A percentile compares a stretch with the other conserved stretches of the same genome.
Conservation (phyloP, 1,140 invertebrate species). For the Tetramorium parvispinum region DNA sequence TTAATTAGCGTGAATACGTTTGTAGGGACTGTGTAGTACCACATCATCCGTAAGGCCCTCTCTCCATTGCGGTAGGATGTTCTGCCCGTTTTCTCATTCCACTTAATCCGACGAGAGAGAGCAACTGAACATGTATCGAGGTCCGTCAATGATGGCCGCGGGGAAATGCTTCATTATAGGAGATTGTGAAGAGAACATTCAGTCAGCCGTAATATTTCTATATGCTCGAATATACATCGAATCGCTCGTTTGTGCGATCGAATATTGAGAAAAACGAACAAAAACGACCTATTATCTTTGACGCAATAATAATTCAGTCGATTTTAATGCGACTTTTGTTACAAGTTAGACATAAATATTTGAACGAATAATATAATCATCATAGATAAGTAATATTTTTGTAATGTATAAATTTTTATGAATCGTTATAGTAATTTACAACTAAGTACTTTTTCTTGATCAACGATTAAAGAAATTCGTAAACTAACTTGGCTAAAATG, state of each 20-base stretch:
- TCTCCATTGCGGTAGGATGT: conserved; percentile 12
- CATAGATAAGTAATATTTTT: neutral
- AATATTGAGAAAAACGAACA: neutral
- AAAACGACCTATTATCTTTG: neutral
- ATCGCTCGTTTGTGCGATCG: neutral
- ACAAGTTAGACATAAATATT: neutral
- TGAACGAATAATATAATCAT: conserved; percentile 10
- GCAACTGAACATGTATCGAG: neutral
- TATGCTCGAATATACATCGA: neutral
- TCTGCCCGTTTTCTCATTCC: conserved; percentile 48
- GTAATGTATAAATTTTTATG: neutral
- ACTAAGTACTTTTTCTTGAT: neutral
- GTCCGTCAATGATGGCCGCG: neutral
- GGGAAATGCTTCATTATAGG: neutral
- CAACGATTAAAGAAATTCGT: neutral
- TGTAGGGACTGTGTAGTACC: conserved; percentile 9
- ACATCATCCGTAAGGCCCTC: conserved; percentile 43
- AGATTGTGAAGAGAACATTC: conserved; percentile 6
- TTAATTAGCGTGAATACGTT: conserved; percentile 65
- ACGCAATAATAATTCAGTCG: neutral
- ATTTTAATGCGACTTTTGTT: neutral
- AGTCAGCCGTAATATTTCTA: neutral
- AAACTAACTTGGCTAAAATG: neutral
- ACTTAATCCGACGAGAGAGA: neutral
- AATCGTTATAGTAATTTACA: neutral